phyloP scores from a whole-genome alignment of 30 jellyfish, hydroid and myxozoan species.

The Cassiopea andromeda region DNA sequence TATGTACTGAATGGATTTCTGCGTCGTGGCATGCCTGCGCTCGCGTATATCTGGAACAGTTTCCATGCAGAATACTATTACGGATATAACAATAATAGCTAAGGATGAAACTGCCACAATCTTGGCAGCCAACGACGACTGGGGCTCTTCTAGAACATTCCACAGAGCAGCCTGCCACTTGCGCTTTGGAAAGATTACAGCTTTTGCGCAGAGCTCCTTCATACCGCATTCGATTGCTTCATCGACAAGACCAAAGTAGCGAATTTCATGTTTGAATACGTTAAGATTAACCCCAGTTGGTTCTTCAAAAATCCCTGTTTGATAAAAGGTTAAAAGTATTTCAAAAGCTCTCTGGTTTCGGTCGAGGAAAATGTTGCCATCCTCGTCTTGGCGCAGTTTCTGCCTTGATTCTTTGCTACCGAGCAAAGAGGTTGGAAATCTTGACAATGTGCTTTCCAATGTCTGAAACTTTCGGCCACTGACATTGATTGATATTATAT shows the following conservation, averaged over 20 bases:
- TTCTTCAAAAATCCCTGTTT: slow-evolving; percentile 93
- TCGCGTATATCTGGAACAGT: slow-evolving; percentile 73
- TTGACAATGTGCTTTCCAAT: slow-evolving; percentile 70
- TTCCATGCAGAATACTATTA: slow-evolving; percentile 84
- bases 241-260: slow-evolving; percentile 83
- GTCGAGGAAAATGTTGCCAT: slow-evolving; percentile 85
- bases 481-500: slow-evolving; percentile 74
- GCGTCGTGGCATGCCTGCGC: slow-evolving; percentile 17
- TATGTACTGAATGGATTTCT: slow-evolving; percentile 34
- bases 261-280: slow-evolving; percentile 84
- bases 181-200: slow-evolving; percentile 59
- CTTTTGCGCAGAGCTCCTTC: slow-evolving; percentile 66
- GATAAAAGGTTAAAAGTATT: slow-evolving; percentile 84
- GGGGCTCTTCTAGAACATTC: slow-evolving; percentile 91
- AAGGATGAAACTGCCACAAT: slow-evolving; percentile 78
- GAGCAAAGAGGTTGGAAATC: slow-evolving; percentile 88
- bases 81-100: slow-evolving; percentile 73
- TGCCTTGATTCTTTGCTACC: slow-evolving; percentile 76
- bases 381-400: slow-evolving; percentile 60
- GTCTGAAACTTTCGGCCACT: slow-evolving; percentile 93
- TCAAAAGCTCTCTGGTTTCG: slow-evolving; percentile 86
- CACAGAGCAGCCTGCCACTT: slow-evolving; percentile 82
- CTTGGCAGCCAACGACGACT: slow-evolving; percentile 87
- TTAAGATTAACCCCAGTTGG: slow-evolving; percentile 81
- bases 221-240: slow-evolving; percentile 92